Percentiles rank a stretch among this genome's conserved stretches.
These are phyloP conservation scores for Corticium candelabrum DNA, from an alignment of 37 sponge, comb jelly and placozoan genomes.

Conservation along the genomic window DNA sequence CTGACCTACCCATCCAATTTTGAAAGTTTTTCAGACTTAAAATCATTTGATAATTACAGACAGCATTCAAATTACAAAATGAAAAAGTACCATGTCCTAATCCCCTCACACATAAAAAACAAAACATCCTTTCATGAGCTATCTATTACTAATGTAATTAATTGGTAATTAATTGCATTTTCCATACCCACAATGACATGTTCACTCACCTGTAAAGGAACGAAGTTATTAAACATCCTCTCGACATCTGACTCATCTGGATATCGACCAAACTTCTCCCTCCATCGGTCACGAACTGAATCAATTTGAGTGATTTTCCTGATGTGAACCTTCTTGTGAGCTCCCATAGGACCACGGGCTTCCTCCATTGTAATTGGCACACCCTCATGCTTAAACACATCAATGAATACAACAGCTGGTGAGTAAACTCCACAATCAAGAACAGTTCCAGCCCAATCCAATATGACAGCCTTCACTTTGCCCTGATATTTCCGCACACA, in stretches of 20 bases:
- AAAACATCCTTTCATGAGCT: not conserved
- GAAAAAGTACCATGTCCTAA: too few relatives aligned
- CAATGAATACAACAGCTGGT: constrained; percentile 5
- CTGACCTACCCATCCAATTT: too few relatives aligned
- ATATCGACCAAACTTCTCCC: not conserved
- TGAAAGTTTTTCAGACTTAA: too few relatives aligned
- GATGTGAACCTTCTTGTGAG: constrained; percentile 15
- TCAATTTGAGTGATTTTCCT: not conserved
- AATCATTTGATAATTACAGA: too few relatives aligned
- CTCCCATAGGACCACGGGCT: constrained; percentile 13
- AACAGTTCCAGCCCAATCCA: constrained; percentile 16
- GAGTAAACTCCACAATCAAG: constrained; percentile 5
- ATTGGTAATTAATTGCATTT: too few relatives aligned
- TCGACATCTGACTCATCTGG: constrained; percentile 2
- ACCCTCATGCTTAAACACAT: constrained; percentile 7
- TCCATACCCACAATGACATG: too few relatives aligned
- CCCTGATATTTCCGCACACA: constrained; percentile 1
- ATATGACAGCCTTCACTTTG: not conserved
- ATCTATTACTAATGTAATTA: not conserved
- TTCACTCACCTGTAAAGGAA: not conserved
- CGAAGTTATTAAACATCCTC: constrained; percentile 11
- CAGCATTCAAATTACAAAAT: too few relatives aligned
- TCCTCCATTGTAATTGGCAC: constrained; percentile 20
- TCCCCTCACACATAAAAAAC: not conserved
- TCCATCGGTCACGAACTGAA: constrained; percentile 5